Conservation (phyloP, 2,888 invertebrate species). For the Agrochola circellaris region DNA sequence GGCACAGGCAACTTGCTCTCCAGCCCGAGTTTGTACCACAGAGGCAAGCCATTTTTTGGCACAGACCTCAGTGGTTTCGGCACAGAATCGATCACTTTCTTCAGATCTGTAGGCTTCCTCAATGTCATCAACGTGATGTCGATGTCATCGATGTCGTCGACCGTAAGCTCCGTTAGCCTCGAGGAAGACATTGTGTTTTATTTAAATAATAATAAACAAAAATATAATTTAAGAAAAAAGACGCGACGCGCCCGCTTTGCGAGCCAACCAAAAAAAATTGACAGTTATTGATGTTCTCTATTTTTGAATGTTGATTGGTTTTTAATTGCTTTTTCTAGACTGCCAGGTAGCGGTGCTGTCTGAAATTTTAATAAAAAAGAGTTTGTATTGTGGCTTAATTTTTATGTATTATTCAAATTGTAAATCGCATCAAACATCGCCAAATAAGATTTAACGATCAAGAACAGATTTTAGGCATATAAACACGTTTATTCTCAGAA, state of each 20-base stretch:
- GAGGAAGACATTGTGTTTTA: constrained; percentile 71
- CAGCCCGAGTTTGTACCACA: constrained; percentile 89
- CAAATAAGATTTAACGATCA: not conserved
- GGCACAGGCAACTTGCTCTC: constrained; percentile 90
- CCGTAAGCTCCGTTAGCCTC: constrained; percentile 67
- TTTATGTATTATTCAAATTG: not conserved
- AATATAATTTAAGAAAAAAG: constrained; percentile 68
- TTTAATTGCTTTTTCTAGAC: constrained; percentile 46
- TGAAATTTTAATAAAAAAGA: constrained; percentile 3
- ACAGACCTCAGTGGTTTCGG: constrained; percentile 86
- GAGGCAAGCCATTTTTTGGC: constrained; percentile 88
- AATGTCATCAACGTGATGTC: constrained; percentile 84
- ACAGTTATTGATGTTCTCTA: constrained; percentile 71
- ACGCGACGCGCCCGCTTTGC: constrained; percentile 58
- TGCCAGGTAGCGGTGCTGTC: constrained; percentile 27
- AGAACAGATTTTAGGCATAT: constrained; percentile 2
- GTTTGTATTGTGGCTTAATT: constrained; percentile 1
- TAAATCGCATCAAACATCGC: not conserved
- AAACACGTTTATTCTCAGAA: constrained; percentile 1
- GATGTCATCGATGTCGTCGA: constrained; percentile 78
- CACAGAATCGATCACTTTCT: constrained; percentile 86
- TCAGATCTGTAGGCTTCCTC: constrained; percentile 86
- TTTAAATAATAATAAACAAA: constrained; percentile 64
- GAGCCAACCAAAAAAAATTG: constrained; percentile 73
- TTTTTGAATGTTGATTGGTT: constrained; percentile 67